These are phyloP conservation scores for Balaenoptera acutorostrata DNA, from an alignment of 2,113 vertebrate species.

Conservation along the genomic window DNA sequence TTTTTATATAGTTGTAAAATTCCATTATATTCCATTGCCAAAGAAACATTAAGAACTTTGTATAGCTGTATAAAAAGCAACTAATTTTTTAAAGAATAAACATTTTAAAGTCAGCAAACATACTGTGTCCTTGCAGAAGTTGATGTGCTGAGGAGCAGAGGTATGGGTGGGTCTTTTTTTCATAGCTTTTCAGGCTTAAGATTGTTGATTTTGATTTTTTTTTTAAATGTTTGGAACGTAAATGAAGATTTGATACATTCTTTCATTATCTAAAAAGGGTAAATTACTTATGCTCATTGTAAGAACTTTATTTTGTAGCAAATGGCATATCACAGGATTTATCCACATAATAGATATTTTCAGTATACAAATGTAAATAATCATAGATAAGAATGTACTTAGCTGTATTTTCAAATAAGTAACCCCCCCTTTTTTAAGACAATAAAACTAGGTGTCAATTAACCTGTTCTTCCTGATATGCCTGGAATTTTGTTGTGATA, in stretches of 20 bases:
- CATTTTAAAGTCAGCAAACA: slow-evolving; percentile 85
- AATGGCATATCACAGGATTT: slow-evolving; percentile 80
- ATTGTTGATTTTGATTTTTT: slow-evolving; percentile 75
- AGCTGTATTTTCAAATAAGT: slow-evolving; percentile 79
- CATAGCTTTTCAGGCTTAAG: slow-evolving; percentile 79
- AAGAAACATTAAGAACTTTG: slow-evolving; percentile 87
- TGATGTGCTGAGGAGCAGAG: slow-evolving; percentile 78
- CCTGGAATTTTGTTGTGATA: slow-evolving; percentile 78
- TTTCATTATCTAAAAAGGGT: slow-evolving; percentile 75
- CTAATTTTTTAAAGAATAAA: slow-evolving; percentile 89
- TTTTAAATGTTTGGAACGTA: slow-evolving; percentile 78
- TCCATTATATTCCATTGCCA: slow-evolving; percentile 89
- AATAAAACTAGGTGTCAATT: slow-evolving; percentile 66
- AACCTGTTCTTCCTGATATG: slow-evolving; percentile 62
- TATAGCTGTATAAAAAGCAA: slow-evolving; percentile 90
- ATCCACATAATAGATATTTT: slow-evolving; percentile 80
- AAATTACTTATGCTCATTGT: slow-evolving; percentile 68
- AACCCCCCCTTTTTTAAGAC: slow-evolving; percentile 63
- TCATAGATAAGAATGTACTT: slow-evolving; percentile 77
- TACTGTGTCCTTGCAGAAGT: slow-evolving; percentile 82
- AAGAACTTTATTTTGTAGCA: slow-evolving; percentile 78
- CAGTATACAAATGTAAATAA: slow-evolving; percentile 72
- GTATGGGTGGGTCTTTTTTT: slow-evolving; percentile 66
- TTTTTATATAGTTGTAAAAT: slow-evolving; percentile 90
- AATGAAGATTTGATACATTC: slow-evolving; percentile 80